Conservation (phyloP, 2,888 invertebrate genomes). For the Drosophila algonquin region DNA sequence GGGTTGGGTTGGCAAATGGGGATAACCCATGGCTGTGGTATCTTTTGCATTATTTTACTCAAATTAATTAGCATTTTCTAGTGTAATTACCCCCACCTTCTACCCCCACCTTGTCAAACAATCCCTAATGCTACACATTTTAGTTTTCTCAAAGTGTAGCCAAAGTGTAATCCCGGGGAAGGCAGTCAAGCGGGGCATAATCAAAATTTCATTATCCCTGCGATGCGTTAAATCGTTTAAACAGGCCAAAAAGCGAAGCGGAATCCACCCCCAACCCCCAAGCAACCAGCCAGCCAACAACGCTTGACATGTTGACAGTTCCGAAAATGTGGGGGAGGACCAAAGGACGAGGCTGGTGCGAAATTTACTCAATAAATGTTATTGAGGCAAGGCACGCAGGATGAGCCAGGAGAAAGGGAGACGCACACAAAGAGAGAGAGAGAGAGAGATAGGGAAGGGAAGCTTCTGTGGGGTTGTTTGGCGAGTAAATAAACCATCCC, state of each 20-base stretch:
- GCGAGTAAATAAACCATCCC: slow-evolving; percentile 78
- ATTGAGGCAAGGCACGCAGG: slow-evolving; percentile 56
- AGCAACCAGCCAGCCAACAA: slow-evolving; percentile 22
- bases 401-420: slow-evolving; percentile 23
- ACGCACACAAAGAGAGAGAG: slow-evolving; percentile 11
- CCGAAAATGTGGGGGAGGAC: slow-evolving; percentile 51
- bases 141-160: background rate
- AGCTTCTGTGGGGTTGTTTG: slow-evolving; percentile 59
- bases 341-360: slow-evolving; percentile 70
- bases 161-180: slow-evolving; percentile 19
- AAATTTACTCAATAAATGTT: slow-evolving; percentile 78
- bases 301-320: slow-evolving; percentile 80
- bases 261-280: slow-evolving; percentile 30
- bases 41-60: background rate
- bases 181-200: slow-evolving; percentile 73
- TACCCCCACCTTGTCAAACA: background rate
- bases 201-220: slow-evolving; percentile 80
- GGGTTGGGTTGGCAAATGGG: too few species aligned
- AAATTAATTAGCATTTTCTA: background rate
- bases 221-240: slow-evolving; percentile 82
- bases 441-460: slow-evolving; percentile 25
- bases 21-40: too few species aligned
- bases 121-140: background rate
- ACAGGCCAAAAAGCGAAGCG: slow-evolving; percentile 67
- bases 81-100: background rate